Evolutionary conservation across 2,797 vertebrate species (phyloP).

Genomic region (Tamandua tetradactyla): DNA sequence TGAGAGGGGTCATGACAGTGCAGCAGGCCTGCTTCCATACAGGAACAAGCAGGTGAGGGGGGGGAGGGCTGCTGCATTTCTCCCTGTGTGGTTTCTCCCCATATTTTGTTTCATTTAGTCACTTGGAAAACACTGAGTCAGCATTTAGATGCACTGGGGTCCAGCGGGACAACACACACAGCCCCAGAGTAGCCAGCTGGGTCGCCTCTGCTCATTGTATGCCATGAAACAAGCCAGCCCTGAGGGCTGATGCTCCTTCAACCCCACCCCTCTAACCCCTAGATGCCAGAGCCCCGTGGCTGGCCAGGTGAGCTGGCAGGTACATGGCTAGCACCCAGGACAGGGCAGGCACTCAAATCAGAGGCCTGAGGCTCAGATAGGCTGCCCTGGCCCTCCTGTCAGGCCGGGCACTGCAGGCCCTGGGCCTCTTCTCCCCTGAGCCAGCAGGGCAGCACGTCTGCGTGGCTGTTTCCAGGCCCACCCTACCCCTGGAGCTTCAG

Average conservation of each 20-base stretch:
- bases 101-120: not conserved
- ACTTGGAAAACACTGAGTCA: not conserved
- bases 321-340: not conserved
- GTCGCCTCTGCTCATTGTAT: not conserved
- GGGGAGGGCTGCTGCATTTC: no score
- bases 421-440: no score
- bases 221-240: not conserved
- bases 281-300: not conserved
- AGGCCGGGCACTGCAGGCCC: not conserved
- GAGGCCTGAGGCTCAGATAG: no score
- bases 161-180: fast-evolving
- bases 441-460: fast-evolving
- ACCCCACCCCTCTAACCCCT: not conserved
- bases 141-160: not conserved
- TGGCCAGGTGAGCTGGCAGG: not conserved
- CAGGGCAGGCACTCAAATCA: not conserved
- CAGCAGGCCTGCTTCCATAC: not conserved
- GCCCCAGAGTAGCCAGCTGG: not conserved
- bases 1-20: not conserved
- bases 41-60: fast-evolving
- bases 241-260: not conserved
- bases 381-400: not conserved
- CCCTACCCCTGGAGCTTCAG: not conserved
- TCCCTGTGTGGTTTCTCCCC: not conserved
- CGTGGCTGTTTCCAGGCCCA: not conserved